Conservation (phyloP, 2,113 vertebrate genomes). For the Onychorhynchus coronatus region DNA sequence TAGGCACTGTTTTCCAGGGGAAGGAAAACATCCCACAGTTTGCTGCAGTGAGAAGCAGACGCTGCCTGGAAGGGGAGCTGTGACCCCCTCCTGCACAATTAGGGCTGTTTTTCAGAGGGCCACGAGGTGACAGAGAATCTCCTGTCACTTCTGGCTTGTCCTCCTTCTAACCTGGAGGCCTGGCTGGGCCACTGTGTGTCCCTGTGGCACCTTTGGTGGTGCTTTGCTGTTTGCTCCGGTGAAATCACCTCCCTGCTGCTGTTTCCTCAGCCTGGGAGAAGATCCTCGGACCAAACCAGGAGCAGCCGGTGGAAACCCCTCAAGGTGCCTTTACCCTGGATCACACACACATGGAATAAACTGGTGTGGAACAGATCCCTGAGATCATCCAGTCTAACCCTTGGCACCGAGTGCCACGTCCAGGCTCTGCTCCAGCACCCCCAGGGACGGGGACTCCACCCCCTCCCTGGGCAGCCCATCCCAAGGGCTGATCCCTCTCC, state of each 20-base stretch:
- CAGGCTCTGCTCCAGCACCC: too few relatives aligned
- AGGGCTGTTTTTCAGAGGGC: background rate
- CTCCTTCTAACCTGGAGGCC: background rate
- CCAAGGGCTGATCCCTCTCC: too few relatives aligned
- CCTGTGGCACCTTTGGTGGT: background rate
- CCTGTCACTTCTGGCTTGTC: background rate
- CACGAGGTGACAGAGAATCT: background rate
- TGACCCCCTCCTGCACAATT: background rate
- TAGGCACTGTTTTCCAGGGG: background rate
- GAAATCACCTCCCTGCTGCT: fast-evolving
- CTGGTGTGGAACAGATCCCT: too few relatives aligned
- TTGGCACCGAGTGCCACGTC: too few relatives aligned
- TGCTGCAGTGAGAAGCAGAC: background rate
- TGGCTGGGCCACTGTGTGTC: background rate
- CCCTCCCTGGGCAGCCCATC: too few relatives aligned
- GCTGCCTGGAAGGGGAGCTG: background rate
- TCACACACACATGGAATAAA: too few relatives aligned
- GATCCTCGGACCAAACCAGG: background rate
- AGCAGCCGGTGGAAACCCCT: background rate
- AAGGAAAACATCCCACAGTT: background rate
- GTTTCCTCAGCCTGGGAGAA: background rate
- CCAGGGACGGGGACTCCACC: too few relatives aligned
- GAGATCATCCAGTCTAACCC: too few relatives aligned
- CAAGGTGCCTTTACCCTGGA: background rate
- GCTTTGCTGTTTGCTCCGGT: background rate